Conservation (phyloP, 2,797 vertebrate genomes). For the Lagorchestes hirsutus region DNA sequence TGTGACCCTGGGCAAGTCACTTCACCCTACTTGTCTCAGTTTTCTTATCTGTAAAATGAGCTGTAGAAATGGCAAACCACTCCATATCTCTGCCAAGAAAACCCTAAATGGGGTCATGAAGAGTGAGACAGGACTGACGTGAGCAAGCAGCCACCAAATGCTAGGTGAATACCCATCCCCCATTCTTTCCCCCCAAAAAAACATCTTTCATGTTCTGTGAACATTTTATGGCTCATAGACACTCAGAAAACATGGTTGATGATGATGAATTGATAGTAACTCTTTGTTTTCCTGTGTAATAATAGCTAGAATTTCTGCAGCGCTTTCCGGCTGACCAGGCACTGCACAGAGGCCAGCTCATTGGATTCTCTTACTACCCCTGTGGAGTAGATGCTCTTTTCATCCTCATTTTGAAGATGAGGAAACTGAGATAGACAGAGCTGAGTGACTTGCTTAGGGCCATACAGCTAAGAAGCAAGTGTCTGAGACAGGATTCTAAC, state of each 20-base stretch:
- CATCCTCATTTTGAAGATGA: background rate
- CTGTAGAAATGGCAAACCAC: background rate
- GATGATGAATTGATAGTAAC: background rate
- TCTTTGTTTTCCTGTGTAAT: background rate
- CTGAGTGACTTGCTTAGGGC: background rate
- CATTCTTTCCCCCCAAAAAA: background rate
- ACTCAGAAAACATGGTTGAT: background rate
- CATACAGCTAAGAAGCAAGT: background rate
- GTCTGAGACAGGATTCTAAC: background rate
- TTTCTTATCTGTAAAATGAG: background rate
- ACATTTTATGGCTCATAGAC: background rate
- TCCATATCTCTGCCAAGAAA: background rate
- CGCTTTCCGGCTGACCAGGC: background rate
- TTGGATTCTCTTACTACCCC: background rate
- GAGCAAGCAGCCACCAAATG: no score
- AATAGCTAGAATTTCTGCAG: background rate
- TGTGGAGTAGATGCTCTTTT: background rate
- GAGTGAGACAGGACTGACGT: background rate
- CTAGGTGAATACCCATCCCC: no score
- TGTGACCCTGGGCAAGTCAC: background rate
- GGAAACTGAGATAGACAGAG: background rate
- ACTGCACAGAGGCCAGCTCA: background rate
- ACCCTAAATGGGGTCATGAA: background rate
- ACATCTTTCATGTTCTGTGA: background rate
- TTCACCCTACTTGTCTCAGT: background rate